Evolutionary conservation across 2,888 invertebrate genomes (phyloP).

Genomic region (Apamea monoglypha): DNA sequence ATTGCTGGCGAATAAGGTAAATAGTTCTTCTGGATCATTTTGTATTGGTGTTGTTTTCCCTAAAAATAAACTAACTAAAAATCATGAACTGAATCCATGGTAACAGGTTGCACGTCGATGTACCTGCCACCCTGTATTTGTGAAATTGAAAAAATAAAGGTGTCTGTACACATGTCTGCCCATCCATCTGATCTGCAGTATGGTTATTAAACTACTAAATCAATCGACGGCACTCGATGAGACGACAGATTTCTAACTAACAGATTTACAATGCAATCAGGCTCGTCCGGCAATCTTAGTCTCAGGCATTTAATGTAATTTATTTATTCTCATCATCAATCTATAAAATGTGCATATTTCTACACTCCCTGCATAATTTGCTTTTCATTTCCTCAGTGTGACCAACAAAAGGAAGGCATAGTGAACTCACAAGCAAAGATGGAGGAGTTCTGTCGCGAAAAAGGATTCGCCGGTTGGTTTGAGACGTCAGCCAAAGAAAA

Average conservation of each 20-base stretch:
- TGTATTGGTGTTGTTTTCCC: neutral
- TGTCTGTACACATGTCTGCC: neutral
- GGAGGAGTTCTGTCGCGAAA: conserved; percentile 98
- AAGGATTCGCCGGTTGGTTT: conserved; percentile 98
- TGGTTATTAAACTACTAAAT: neutral
- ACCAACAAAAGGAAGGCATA: conserved; percentile 97
- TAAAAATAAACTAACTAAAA: neutral
- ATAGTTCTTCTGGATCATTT: neutral
- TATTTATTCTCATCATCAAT: neutral
- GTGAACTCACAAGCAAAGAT: conserved; percentile 95
- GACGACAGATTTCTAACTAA: neutral
- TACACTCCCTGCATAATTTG: neutral
- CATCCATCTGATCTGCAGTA: neutral
- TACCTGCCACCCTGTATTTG: neutral
- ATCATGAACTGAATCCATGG: too few relatives aligned
- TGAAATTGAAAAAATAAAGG: neutral
- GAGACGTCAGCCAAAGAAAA: conserved; percentile 99
- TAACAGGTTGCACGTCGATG: too few relatives aligned
- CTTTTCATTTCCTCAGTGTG: conserved; percentile 91
- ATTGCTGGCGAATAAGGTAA: conserved; percentile 98
- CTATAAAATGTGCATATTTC: neutral
- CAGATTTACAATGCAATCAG: neutral
- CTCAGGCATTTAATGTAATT: neutral
- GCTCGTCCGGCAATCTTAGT: neutral
- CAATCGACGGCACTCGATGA: neutral